A percentile compares a stretch with the other conserved stretches of the same genome.
Evolutionary conservation across 1,140 invertebrate genomes (phyloP).

Genomic region (Amyelois transitella): DNA sequence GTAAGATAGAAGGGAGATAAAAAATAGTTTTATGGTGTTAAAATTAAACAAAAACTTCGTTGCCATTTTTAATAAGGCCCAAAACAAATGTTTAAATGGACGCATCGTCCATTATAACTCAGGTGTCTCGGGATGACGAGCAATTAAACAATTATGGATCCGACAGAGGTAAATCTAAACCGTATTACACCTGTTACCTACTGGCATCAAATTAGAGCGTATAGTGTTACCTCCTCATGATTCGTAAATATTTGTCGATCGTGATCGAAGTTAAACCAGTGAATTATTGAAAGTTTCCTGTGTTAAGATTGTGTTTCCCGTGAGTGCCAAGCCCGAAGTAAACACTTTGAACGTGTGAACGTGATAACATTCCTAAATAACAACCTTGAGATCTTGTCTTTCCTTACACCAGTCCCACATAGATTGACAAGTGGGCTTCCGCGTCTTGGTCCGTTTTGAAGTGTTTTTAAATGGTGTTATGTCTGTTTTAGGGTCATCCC

Average conservation of each 20-base stretch:
- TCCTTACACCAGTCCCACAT: constrained; percentile 29
- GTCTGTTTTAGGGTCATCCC: constrained; percentile 60
- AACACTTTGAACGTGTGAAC: constrained; percentile 66
- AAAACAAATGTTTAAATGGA: constrained; percentile 85
- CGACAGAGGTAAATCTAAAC: constrained; percentile 89
- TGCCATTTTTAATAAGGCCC: constrained; percentile 69
- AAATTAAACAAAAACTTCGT: constrained; percentile 66
- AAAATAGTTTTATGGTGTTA: constrained; percentile 75
- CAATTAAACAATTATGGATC: constrained; percentile 92
- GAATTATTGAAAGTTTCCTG: constrained; percentile 29
- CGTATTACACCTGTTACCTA: constrained; percentile 74
- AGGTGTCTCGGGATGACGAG: constrained; percentile 97
- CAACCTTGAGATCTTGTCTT: constrained; percentile 69
- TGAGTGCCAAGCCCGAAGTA: constrained; percentile 51
- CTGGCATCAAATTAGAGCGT: constrained; percentile 70
- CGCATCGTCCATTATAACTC: constrained; percentile 98
- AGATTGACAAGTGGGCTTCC: constrained; percentile 18
- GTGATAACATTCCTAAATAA: constrained; percentile 54
- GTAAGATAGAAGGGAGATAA: constrained; percentile 74
- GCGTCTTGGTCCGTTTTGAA: constrained; percentile 22
- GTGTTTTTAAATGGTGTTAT: constrained; percentile 28
- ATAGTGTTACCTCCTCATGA: constrained; percentile 60
- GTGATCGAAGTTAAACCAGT: constrained; percentile 36
- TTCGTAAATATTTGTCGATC: constrained; percentile 47
- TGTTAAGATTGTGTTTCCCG: constrained; percentile 31